Evolutionary conservation across 2,113 vertebrate genomes (phyloP), one percentile per base, ranked within the genome.

Genomic region (Pavo muticus): DNA sequence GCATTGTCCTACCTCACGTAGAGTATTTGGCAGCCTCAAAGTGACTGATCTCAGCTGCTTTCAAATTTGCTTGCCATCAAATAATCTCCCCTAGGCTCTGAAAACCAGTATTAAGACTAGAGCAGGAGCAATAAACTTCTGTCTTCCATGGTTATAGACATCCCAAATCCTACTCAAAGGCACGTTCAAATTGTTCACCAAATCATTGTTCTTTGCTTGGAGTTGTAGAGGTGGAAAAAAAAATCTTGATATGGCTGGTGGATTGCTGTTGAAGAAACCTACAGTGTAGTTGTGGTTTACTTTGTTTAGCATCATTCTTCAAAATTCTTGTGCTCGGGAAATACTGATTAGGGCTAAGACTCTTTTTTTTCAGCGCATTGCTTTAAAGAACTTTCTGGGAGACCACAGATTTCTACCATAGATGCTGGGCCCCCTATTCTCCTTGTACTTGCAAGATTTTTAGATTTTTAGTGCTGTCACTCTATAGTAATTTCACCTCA

Each of bases 31-130:
- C 92, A 88, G 64, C 37, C 72, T 85, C 79, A 39, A 69, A 63
- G 72, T 73, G 75, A 20, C 85, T 88, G 93, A 90, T 73, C 79
- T n/a, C 79, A 94, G 83, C 92, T 95, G 86, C 83, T 86, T 86
- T 88, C 88, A 73, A 84, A 80, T 47, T 75, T 88, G 30, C 69
- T 67, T 74, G 72, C 88, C 79, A 75, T 94, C 85, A 93, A 83
- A 80, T 64, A 14, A 30, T 86, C 29, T 93, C 93, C 90, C 75
- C 9, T 21, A 35, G 79, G 88, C 30, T 30, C 21, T 64, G 87
- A 88, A 94, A 94, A 57, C 39, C 71, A 70, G 32, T 45, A 42
- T 73, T 73, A 90, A 85, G 87, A 96, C 59, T 65, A 77, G 83
- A 91, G 72, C 64, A 91, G 85, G 82, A 90, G 88, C 68, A 63